Conservation (phyloP, 2,888 invertebrate genomes). For the Anarsia innoxiella region DNA sequence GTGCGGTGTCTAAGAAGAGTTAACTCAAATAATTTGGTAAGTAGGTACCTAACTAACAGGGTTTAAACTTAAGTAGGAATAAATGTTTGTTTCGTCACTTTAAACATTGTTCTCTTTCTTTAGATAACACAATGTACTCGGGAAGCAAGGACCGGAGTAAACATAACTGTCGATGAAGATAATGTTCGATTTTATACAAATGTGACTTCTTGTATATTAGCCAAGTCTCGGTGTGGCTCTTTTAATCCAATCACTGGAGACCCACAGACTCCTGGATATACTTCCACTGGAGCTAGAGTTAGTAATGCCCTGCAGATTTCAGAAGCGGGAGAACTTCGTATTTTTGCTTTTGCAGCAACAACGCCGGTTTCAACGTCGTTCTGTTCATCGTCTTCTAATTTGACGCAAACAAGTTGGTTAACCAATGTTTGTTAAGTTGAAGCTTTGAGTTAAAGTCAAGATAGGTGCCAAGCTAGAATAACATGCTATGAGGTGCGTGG, state of each 20-base stretch:
- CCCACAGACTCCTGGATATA: conserved; percentile 68
- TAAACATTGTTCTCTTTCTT: conserved; percentile 26
- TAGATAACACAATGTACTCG: conserved; percentile 72
- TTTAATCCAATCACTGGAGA: conserved; percentile 81
- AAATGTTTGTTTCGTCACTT: no score
- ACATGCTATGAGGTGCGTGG: no score
- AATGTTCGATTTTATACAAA: conserved; percentile 76
- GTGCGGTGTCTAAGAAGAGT: conserved; percentile 74
- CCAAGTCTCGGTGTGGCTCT: conserved; percentile 76
- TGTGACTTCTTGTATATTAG: conserved; percentile 79
- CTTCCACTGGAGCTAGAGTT: conserved; percentile 45
- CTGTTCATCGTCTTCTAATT: conserved; percentile 65
- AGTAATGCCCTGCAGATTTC: conserved; percentile 76
- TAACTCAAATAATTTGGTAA: conserved; percentile 74
- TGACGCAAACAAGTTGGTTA: conserved; percentile 70
- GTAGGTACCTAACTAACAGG: no score
- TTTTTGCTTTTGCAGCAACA: conserved; percentile 69
- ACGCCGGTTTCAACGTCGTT: conserved; percentile 69
- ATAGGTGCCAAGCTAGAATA: no score
- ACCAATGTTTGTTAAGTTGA: conserved; percentile 50
- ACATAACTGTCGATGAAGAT: conserved; percentile 62
- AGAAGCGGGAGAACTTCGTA: conserved; percentile 67
- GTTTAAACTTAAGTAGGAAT: no score
- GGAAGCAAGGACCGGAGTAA: conserved; percentile 66
- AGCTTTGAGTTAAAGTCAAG: neutral